Evolutionary conservation across 2,797 vertebrate genomes (phyloP).

Genomic region (Acanthopagrus latus): DNA sequence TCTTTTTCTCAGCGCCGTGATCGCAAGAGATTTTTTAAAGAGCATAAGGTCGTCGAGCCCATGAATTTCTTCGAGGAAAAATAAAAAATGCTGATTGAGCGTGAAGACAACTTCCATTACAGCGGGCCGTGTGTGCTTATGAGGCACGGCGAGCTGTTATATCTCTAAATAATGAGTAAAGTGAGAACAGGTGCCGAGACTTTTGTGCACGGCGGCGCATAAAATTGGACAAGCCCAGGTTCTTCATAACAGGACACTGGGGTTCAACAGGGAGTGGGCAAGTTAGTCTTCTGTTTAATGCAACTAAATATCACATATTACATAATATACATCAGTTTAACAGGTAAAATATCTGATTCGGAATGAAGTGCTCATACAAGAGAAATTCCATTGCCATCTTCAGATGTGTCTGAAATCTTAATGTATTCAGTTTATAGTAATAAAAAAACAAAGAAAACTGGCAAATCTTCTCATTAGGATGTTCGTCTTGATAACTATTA

Average conservation of each 20-base stretch:
- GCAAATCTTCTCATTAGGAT: neutral
- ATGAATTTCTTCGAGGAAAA: conserved; percentile 43
- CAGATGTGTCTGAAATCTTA: neutral
- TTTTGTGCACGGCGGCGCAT: conserved; percentile 25
- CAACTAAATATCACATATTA: neutral
- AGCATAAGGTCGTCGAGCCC: conserved; percentile 51
- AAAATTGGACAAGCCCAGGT: conserved; percentile 33
- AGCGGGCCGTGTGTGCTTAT: conserved; percentile 27
- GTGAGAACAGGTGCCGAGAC: conserved; percentile 40
- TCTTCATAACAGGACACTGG: conserved; percentile 4
- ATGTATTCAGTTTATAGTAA: neutral
- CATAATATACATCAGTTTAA: too few species aligned
- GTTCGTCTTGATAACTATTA: neutral
- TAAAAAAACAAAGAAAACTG: neutral
- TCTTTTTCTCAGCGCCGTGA: conserved; percentile 27
- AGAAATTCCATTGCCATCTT: neutral
- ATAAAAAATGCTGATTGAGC: conserved; percentile 45
- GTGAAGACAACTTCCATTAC: conserved; percentile 41
- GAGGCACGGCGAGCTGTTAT: conserved; percentile 25
- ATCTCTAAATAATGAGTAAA: conserved; percentile 43
- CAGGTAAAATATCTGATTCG: neutral
- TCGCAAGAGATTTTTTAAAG: conserved; percentile 48
- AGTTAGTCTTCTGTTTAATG: neutral
- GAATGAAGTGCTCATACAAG: too few species aligned
- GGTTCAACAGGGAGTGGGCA: conserved; percentile 7